phyloP scores from a whole-genome alignment of 2,888 invertebrate species.

The Nysson spinosus region DNA sequence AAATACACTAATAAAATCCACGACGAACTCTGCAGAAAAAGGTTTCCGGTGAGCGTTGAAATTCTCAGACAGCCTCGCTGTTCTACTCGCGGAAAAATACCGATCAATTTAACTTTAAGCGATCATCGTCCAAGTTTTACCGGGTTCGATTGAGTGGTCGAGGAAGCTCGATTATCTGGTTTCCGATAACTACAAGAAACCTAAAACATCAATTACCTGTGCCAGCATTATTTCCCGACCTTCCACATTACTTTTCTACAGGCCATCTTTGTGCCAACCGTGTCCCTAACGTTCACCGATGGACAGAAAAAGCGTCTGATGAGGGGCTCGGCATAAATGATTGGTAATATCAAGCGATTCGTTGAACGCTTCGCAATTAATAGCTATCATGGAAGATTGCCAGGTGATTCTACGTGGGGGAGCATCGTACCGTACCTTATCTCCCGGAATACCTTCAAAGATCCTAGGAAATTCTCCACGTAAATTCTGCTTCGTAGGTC shows the following conservation, averaged over 20 bases:
- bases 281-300: slow-evolving; percentile 14
- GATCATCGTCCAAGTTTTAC: slow-evolving; percentile 15
- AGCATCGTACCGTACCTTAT: slow-evolving; percentile 6
- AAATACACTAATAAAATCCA: no score
- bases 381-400: slow-evolving; percentile 58
- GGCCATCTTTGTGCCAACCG: slow-evolving; percentile 10
- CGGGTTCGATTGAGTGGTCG: slow-evolving; percentile 10
- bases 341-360: slow-evolving; percentile 59
- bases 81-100: no score
- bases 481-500: no score
- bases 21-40: no score
- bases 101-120: no score
- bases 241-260: background rate
- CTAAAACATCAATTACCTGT: slow-evolving; percentile 22
- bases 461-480: no score
- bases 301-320: slow-evolving; percentile 51
- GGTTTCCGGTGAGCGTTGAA: no score
- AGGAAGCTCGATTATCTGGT: slow-evolving; percentile 16
- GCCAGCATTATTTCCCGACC: slow-evolving; percentile 6
- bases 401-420: slow-evolving; percentile 39
- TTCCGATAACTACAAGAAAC: slow-evolving; percentile 7
- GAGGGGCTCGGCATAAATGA: slow-evolving; percentile 56
- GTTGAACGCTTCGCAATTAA: slow-evolving; percentile 57
- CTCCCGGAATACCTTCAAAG: slow-evolving; percentile 1
- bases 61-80: no score